phyloP scores from a whole-genome alignment of 2,113 vertebrate genomes.

The Entosphenus tridentatus region DNA sequence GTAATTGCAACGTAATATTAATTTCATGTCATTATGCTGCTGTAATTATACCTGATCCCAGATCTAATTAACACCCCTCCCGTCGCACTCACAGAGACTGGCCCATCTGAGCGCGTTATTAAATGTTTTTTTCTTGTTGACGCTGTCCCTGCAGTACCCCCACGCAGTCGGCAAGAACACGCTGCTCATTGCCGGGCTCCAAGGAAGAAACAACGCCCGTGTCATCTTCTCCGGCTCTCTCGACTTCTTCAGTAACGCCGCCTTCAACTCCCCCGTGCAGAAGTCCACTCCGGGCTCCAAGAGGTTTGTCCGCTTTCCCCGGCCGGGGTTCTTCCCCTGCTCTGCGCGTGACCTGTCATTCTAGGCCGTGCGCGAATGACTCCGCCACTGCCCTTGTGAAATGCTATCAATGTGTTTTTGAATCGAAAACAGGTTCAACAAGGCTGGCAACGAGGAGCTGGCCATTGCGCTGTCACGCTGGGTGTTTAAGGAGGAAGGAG shows the following conservation, averaged over 20 bases:
- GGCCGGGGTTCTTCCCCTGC: background rate
- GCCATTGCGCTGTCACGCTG: conserved; percentile 64
- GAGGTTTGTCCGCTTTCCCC: conserved; percentile 23
- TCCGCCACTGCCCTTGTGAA: no score
- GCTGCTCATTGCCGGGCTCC: conserved; percentile 72
- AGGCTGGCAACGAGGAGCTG: conserved; percentile 69
- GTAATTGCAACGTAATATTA: no score
- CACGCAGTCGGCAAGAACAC: conserved; percentile 92
- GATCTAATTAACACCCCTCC: no score
- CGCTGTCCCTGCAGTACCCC: conserved; percentile 37
- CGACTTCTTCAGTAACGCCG: conserved; percentile 84
- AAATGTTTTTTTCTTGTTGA: background rate
- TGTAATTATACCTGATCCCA: no score
- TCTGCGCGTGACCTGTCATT: fast-evolving
- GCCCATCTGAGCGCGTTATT: background rate
- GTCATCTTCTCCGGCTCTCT: conserved; percentile 83
- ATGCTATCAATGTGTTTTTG: background rate
- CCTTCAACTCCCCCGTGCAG: conserved; percentile 75
- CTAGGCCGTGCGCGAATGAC: background rate
- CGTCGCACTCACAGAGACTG: no score
- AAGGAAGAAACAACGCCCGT: conserved; percentile 82
- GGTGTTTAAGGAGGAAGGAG: conserved; percentile 97
- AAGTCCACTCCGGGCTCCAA: conserved; percentile 49
- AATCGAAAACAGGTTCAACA: conserved; percentile 27
- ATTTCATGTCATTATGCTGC: no score